Evolutionary conservation across 2,888 invertebrate genomes (phyloP).

Genomic region (Plutella xylostella): DNA sequence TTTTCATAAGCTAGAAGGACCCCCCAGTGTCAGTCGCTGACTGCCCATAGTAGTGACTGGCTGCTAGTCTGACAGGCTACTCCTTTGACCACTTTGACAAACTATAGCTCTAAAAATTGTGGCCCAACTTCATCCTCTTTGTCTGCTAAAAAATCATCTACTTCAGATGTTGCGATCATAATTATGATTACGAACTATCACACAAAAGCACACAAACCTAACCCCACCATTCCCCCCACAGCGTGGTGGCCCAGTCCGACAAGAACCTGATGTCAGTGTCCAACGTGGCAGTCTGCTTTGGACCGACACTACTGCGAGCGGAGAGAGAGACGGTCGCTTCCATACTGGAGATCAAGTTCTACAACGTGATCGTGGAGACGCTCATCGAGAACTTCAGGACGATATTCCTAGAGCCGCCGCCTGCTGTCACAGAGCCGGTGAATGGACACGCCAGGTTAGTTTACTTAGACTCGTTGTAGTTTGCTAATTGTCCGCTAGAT

Average conservation of each 20-base stretch:
- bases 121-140: no score
- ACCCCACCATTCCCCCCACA: conserved; percentile 16
- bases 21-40: no score
- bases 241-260: conserved; percentile 80
- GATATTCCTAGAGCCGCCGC: conserved; percentile 28
- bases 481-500: not conserved
- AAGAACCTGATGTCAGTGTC: conserved; percentile 97
- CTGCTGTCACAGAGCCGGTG: conserved; percentile 18
- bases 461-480: not conserved
- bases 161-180: no score
- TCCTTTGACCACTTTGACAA: no score
- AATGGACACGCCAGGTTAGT: conserved; percentile 32
- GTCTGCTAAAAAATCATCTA: no score
- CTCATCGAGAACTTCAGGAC: conserved; percentile 80
- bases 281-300: conserved; percentile 98
- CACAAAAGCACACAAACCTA: no score
- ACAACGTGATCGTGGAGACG: conserved; percentile 98
- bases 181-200: no score
- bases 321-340: conserved; percentile 98
- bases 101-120: no score
- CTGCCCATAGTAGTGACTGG: no score
- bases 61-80: no score
- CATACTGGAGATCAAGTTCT: conserved; percentile 99
- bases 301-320: conserved; percentile 94
- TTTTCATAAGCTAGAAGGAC: no score